Evolutionary conservation across 2,888 invertebrate species (phyloP).

Genomic region (Eumacrocentrus americanus): DNA sequence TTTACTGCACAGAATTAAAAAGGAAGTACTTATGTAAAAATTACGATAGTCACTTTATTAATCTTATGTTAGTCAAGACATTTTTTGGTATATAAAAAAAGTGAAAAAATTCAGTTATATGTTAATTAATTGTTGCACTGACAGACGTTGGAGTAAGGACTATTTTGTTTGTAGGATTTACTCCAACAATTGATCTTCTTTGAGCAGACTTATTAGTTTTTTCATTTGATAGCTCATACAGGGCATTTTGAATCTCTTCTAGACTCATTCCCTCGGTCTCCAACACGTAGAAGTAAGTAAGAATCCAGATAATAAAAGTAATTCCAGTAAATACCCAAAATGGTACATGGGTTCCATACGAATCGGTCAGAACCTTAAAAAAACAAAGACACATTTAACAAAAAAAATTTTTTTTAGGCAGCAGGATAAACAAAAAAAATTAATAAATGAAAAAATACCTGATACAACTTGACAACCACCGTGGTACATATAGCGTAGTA

Average conservation of each 20-base stretch:
- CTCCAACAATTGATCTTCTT: not conserved
- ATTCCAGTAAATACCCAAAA: slow-evolving; percentile 51
- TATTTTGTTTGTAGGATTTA: slow-evolving; percentile 13
- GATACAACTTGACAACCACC: slow-evolving; percentile 52
- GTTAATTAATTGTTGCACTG: not conserved
- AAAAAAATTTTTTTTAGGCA: too few species aligned
- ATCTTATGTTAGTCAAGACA: too few species aligned
- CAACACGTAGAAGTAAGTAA: slow-evolving; percentile 54
- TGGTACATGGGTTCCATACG: slow-evolving; percentile 50
- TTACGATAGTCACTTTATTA: too few species aligned
- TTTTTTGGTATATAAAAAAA: too few species aligned
- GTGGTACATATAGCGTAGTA: slow-evolving; percentile 53
- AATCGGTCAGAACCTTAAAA: slow-evolving; percentile 47
- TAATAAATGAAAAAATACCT: slow-evolving; percentile 44
- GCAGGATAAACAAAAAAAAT: slow-evolving; percentile 30
- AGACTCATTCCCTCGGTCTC: slow-evolving; percentile 59
- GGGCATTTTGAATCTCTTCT: slow-evolving; percentile 54
- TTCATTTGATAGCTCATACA: slow-evolving; percentile 34
- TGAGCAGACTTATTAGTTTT: not conserved
- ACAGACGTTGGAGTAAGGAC: slow-evolving; percentile 2
- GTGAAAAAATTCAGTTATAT: too few species aligned
- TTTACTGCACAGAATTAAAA: too few species aligned
- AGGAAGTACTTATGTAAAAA: too few species aligned
- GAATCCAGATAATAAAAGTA: slow-evolving; percentile 51
- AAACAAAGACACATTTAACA: slow-evolving; percentile 19